Evolutionary conservation across 2,797 vertebrate species (phyloP), one percentile per base, ranked within the genome.

Genomic region (Anolis apletophallus): DNA sequence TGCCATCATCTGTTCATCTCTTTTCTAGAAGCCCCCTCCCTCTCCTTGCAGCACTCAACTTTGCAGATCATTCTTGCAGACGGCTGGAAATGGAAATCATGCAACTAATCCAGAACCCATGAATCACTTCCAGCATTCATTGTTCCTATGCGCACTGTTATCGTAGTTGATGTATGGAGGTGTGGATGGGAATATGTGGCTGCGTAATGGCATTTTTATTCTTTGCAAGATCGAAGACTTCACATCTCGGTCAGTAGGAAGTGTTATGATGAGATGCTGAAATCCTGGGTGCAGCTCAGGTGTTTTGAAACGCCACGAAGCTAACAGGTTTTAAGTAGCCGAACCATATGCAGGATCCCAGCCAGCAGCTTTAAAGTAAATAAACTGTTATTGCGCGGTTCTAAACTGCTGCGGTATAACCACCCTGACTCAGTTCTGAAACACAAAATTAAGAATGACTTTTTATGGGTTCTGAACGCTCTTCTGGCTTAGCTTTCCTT

Each of bases 401-500:
- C 46, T 34, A 40, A 61, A 88, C 80, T 12, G 4, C 16, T 46
- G 59, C 86, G 17, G 67, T 54, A 76, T 72, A 87, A 8, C 55
- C 54, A 74, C 9, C 1, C 0, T 8, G n/a, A 59, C 81, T 87
- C 80, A 50, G 17, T 80, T 81, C 81, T 86, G 61, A 89, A 84
- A 73, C 0, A 34, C 46, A 2, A 59, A 85, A 88, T n/a, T 68
- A 69, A 73, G 87, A 87, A 50, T 55, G 46, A 72, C 88, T 80
- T 1, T 84, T 17, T 14, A 23, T 86, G 80, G 1, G 0, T 36
- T 87, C 80, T 64, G 40, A 34, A 34, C 73, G 72, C 54, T 88
- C 80, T 34, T 71, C 69, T 83, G 52, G 64, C n/a, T 81, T 86
- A 34, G 16, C 36, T 5, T 74, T 7, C 57, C 84, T 90, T 89